Evolutionary conservation across 2,797 vertebrate genomes (phyloP), one percentile per base, ranked within the genome.

Genomic region (Parauchenoglanis ngamensis): DNA sequence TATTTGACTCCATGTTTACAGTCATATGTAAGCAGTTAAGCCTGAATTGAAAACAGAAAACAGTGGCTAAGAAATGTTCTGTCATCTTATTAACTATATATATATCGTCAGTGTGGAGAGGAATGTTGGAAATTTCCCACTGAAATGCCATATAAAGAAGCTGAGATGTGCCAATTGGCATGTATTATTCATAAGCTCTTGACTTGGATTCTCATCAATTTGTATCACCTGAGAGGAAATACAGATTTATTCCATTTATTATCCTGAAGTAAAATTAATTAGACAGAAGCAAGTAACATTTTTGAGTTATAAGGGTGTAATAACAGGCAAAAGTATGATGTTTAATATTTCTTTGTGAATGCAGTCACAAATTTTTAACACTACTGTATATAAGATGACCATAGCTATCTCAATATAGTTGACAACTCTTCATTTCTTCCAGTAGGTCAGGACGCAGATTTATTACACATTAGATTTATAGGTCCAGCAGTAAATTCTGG

Each of bases 121-220:
- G 8, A 46, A 82, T 65, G 79, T 49, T 46, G 23, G 25, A 54
- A 28, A 82, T 65, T 46, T 82, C 25, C 13, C 44, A 82, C 25
- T 59, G 31, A 65, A 79, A 65, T 65, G 40, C 79, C 79, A 65
- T 28, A 65, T 82, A 19, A 82, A 65, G 61, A 82, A 82, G 15
- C 80, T 82, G 79, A 46, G 59, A 40, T 61, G 31, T 79, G 28
- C 17, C 49, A 40, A 35, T 63, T 15, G 21, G 40, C 80, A 65
- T 82, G 80, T 28, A 49, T 82, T 82, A 67, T 82, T 82, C 25
- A 82, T 25, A 82, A 49, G 25, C 13, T 80, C 57, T 28, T 82
- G 25, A 82, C 80, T 82, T 28, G 17, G 54, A 49, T 52, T 82
- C 7, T 49, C 46, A 54, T 54, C 61, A 31, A 3, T 35, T 23